Base-by-base conservation (phyloP, 2,113 vertebrate species). In the Leiothrix lutea region DNA sequence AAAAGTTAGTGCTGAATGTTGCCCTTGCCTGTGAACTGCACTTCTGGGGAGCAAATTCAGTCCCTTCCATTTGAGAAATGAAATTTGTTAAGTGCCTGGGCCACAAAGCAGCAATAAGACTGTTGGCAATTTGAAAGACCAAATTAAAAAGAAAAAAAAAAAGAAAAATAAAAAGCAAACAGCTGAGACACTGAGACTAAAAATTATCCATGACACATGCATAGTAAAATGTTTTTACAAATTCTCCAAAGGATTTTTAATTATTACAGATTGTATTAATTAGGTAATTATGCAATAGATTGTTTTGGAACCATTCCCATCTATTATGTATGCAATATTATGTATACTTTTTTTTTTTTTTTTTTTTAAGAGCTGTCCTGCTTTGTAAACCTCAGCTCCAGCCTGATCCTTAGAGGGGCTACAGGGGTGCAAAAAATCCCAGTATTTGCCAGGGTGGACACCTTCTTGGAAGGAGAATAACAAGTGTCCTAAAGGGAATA, bases 251-350 rank as follows among this genome's bases (percentile, higher is more conserved):
- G 95, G 93, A 97, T 96, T 95, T 97, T 97, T 96, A 97, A 97
- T 97, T 97, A 97, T 97, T 97, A 96, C 95, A 94, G 95, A 96
- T 96, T 94, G 90, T 97, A 97, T 97, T 97, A 97, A 97, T 96
- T 97, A 96, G 93, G 75, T 79, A 95, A 96, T 97, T 97, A 97
- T 84, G 93, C 94, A 96, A 97, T 95, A 95, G 87, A 96, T 95
- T 91, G 88, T 86, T 96, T 92, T 95, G 96, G 95, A 96, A 72
- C 79, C 69, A 16, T 95, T 95, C 92, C 95, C 75, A 94, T 96
- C 90, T 93, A 95, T 96, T 96, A 95, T 86, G 83, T 60, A 89
- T 86, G 86, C 84, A 84, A 90, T 73, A 73, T 61, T 95, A 92
- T 19, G n/a, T 86, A 90, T 69, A 93, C 24, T n/a, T n/a, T n/a